Evolutionary conservation across 2,888 invertebrate species (phyloP).

Genomic region (Endotricha flammealis): DNA sequence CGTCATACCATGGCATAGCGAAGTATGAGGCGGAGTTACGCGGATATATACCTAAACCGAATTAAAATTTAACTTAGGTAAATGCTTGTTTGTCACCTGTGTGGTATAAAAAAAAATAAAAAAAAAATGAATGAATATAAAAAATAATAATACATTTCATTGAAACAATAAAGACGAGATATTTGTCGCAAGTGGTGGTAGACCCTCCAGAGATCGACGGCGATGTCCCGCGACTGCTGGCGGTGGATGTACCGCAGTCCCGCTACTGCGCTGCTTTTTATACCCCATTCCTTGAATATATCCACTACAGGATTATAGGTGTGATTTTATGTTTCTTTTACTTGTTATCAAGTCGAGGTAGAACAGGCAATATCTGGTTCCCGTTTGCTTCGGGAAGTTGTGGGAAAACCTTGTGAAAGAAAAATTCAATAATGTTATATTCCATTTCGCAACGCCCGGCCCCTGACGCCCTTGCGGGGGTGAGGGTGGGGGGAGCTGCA

Average conservation of each 20-base stretch:
- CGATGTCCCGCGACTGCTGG: conserved; percentile 88
- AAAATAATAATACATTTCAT: conserved; percentile 5
- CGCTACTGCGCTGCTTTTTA: conserved; percentile 89
- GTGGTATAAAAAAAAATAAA: too few species aligned
- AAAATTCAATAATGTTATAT: neutral
- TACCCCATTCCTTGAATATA: conserved; percentile 81
- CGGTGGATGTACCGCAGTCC: conserved; percentile 94
- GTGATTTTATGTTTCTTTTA: conserved; percentile 36
- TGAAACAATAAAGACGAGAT: neutral
- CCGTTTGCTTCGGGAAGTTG: conserved; percentile 81
- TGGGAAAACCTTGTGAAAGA: conserved; percentile 63
- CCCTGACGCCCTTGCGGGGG: too few species aligned
- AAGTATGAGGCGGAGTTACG: neutral
- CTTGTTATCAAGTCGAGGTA: conserved; percentile 89
- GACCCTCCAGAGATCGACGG: conserved; percentile 92
- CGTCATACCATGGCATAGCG: neutral
- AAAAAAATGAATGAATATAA: neutral
- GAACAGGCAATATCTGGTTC: conserved; percentile 93
- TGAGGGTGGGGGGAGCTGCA: too few species aligned
- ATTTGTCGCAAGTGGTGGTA: conserved; percentile 28
- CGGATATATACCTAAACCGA: too few species aligned
- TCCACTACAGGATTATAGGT: too few species aligned
- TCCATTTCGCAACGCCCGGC: too few species aligned
- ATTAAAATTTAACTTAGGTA: too few species aligned
- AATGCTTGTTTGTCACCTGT: neutral